Base-by-base conservation (phyloP, 2,797 vertebrate genomes). In the Leptatherina wallacei region DNA sequence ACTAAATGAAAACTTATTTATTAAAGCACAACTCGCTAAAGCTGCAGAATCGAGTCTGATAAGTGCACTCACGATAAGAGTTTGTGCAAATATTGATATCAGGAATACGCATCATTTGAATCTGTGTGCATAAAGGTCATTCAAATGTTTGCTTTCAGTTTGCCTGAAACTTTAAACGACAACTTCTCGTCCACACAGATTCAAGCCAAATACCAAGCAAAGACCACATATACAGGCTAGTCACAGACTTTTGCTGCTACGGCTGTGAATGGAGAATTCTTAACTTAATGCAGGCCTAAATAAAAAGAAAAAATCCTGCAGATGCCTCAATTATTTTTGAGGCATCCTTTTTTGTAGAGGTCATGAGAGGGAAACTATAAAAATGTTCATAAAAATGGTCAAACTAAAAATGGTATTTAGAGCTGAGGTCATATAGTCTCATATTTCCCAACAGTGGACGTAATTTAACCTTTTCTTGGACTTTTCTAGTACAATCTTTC, bases 291-390 rank as follows among this genome's bases (percentile, higher is more conserved):
- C 64, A 51, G 40, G n/a, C 5, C 69, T 52, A n/a, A 61, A 81
- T 30, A 61, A 9, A 59, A n/a, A n/a, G n/a, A 69, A 65, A 24
- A 40, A 51, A 3, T 68, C 33, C 32, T 59, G 40, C 75, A 75
- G 61, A 69, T 47, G n/a, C 89, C 85, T 88, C 85, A 82, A 85
- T 91, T 87, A 90, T 78, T 73, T 76, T 20, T 29, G 36, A 82
- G 69, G 68, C 59, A 56, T 51, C 65, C 84, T 91, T 91, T 93
- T 75, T 92, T 90, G 85, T 88, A 77, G 80, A 85, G 81, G 80
- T 85, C 85, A 83, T 60, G 44, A 74, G 70, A 81, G 56, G 76
- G 69, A 74, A 85, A 90, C 75, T 80, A 77, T 75, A 71, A 89
- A 86, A 78, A 59, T 44, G 76, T 49, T 68, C 74, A 83, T 90